Percentiles rank a stretch among this genome's conserved stretches.
Evolutionary conservation across 2,113 vertebrate genomes (phyloP).

Genomic region (Actenoides hombroni): DNA sequence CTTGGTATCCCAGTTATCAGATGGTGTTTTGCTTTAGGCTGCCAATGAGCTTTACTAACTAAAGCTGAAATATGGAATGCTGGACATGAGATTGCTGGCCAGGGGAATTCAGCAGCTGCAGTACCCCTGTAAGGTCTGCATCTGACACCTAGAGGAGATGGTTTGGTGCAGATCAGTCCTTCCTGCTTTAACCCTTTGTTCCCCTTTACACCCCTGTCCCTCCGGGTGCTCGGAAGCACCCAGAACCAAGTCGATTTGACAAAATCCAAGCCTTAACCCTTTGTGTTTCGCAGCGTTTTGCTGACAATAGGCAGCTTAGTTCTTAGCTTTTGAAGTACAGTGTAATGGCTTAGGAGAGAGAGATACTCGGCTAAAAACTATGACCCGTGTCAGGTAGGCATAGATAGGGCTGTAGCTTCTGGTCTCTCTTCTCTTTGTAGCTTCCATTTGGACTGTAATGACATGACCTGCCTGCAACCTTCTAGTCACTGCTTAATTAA

Average conservation of each 20-base stretch:
- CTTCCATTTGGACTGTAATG: not conserved
- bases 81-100: not conserved
- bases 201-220: not conserved
- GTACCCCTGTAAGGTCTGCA: rapidly evolving
- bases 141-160: not conserved
- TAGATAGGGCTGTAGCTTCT: not conserved
- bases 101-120: not conserved
- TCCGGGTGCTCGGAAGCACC: not conserved
- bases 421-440: not conserved
- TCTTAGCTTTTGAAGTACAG: not conserved
- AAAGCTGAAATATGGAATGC: not conserved
- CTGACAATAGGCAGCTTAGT: not conserved
- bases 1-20: not conserved
- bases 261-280: not conserved
- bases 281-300: not conserved
- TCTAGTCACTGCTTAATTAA: not conserved
- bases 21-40: not conserved
- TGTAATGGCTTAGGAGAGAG: not conserved
- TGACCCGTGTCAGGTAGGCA: not conserved
- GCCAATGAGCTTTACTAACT: not conserved
- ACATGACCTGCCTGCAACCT: not conserved
- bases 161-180: not conserved
- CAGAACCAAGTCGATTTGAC: not conserved
- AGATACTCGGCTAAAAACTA: not conserved
- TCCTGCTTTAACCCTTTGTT: not conserved